phyloP scores from a whole-genome alignment of 2,797 vertebrate genomes.

The Myotis planiceps region DNA sequence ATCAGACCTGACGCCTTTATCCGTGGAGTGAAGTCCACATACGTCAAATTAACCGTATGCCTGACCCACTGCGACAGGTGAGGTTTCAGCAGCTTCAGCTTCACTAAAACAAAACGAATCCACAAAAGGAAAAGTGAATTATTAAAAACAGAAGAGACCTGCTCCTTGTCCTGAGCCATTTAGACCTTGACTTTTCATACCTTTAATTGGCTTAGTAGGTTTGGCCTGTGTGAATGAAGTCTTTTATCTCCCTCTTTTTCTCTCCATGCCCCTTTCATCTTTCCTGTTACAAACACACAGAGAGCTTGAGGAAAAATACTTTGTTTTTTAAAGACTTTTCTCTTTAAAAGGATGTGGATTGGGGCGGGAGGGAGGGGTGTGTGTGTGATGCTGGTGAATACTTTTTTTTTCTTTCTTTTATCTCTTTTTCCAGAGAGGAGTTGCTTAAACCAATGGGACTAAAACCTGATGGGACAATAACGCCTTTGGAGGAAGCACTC shows the following conservation, averaged over 20 bases:
- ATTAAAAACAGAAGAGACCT: constrained; percentile 78
- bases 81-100: constrained; percentile 58
- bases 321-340: constrained; percentile 81
- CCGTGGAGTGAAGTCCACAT: constrained; percentile 66
- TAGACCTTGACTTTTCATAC: constrained; percentile 85
- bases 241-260: constrained; percentile 85
- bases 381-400: constrained; percentile 81
- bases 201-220: constrained; percentile 87
- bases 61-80: constrained; percentile 68
- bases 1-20: constrained; percentile 73
- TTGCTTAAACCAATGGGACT: constrained; percentile 98
- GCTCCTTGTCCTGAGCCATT: constrained; percentile 81
- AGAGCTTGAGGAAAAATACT: constrained; percentile 80
- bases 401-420: constrained; percentile 74
- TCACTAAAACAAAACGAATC: constrained; percentile 63
- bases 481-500: constrained; percentile 94
- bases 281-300: constrained; percentile 80
- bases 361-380: constrained; percentile 50
- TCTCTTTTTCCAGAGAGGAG: constrained; percentile 92
- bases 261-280: constrained; percentile 80
- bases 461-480: constrained; percentile 94
- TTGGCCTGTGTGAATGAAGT: constrained; percentile 83
- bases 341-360: constrained; percentile 73
- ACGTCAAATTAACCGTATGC: constrained; percentile 42
- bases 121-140: constrained; percentile 62